phyloP scores from a whole-genome alignment of 2,888 invertebrate species.

The Troides aeacus region DNA sequence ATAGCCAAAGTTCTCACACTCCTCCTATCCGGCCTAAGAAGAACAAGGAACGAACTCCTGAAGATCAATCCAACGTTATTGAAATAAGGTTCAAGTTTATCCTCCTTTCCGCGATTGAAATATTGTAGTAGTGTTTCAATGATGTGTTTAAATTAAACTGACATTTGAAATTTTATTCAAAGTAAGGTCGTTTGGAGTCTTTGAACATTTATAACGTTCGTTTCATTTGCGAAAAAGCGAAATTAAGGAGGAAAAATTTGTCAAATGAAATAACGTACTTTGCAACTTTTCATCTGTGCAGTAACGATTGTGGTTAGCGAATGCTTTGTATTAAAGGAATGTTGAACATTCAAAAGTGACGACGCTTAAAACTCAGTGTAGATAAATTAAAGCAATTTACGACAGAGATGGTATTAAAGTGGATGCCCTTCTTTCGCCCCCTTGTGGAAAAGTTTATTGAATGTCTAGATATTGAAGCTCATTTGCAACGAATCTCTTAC shows the following conservation, averaged over 20 bases:
- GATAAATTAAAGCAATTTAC: conserved; percentile 13
- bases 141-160: conserved; percentile 6
- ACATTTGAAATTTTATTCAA: conserved; percentile 11
- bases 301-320: conserved; percentile 16
- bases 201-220: conserved; percentile 25
- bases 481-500: conserved; percentile 3
- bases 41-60: not conserved
- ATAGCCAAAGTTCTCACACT: conserved; percentile 55
- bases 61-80: conserved; percentile 7
- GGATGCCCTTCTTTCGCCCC: conserved; percentile 2
- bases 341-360: conserved; percentile 10
- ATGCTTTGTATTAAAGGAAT: conserved; percentile 16
- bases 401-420: not conserved
- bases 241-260: conserved; percentile 11
- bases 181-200: conserved; percentile 21
- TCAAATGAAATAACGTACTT: conserved; percentile 31
- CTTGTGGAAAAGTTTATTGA: conserved; percentile 7
- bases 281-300: conserved; percentile 24
- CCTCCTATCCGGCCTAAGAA: conserved; percentile 7
- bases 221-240: conserved; percentile 2
- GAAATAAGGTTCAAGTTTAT: conserved; percentile 18
- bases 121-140: conserved; percentile 8
- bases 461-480: conserved; percentile 2
- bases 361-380: conserved; percentile 2
- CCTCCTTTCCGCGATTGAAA: not conserved